Evolutionary conservation across 2,888 invertebrate genomes (phyloP), one percentile per base, ranked within the genome.

Genomic region (Polymixis flavicincta): DNA sequence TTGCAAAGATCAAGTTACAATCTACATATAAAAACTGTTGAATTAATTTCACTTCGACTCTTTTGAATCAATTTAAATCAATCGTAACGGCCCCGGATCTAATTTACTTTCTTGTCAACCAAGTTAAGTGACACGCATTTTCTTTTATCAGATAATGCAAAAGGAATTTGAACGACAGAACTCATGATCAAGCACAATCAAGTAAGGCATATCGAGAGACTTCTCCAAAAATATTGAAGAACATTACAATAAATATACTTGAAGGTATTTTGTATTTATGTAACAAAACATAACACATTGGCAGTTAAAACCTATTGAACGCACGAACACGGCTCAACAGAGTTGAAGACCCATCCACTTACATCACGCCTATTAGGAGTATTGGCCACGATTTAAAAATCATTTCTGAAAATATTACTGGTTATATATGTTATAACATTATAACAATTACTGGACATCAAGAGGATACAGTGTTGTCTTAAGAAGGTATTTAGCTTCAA

Each of bases 311-410:
- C 63, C 59, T 66, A 82, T 65, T 67, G 71, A 66, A 80, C 54
- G 73, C 76, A 80, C 80, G 83, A 78, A 78, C 50, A 60, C 68
- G 17, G 48, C 64, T 72, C 52, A 73, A 72, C 64, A 59, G 64
- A 63, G 55, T 69, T 67, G 69, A 74, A 78, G 68, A 79, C 42
- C 63, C 74, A 72, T 71, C 76, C 55, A 65, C 74, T 86, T 86
- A 85, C 87, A 85, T 85, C 80, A 86, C 55, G 57, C 69, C 80
- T 77, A 87, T 86, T 86, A 87, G 67, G 32, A 65, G 55, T 85
- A 85, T 86, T 82, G 77, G 77, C 79, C 37, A 80, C 76, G 64
- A 74, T 86, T 80, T 70, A 78, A 83, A 85, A 87, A 84, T 59
- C 74, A 84, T 72, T 71, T 82, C 74, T 54, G 71, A 75, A 71